These are phyloP conservation scores for Pygoscelis antarcticus DNA, from an alignment of 2,113 vertebrate species.

Conservation along the genomic window DNA sequence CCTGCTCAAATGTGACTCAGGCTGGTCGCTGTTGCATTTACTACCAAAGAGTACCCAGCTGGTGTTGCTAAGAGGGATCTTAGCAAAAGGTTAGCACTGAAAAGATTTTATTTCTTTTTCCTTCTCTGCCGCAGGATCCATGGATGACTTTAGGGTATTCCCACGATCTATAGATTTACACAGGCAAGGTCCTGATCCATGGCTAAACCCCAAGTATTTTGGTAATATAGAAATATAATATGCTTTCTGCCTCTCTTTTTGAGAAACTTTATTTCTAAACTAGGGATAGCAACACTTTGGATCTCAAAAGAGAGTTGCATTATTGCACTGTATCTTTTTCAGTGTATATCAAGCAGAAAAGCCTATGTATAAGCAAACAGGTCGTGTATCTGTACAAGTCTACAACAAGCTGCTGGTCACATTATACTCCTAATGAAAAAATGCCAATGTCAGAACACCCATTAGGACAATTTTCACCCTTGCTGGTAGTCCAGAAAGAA, in stretches of 20 bases:
- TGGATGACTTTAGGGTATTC: neutral
- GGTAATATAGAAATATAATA: neutral
- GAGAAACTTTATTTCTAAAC: neutral
- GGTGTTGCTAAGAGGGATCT: neutral
- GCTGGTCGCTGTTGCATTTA: neutral
- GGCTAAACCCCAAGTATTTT: neutral
- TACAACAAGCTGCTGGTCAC: neutral
- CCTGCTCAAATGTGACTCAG: neutral
- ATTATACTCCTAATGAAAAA: neutral
- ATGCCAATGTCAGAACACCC: neutral
- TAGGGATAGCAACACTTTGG: neutral
- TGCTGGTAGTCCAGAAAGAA: neutral
- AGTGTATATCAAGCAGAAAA: neutral
- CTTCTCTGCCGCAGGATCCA: neutral
- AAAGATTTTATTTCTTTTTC: neutral
- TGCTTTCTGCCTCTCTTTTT: neutral
- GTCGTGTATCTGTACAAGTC: neutral
- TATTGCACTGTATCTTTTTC: neutral
- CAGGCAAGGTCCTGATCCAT: neutral
- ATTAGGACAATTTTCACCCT: neutral
- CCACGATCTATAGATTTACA: neutral
- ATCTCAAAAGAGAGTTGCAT: neutral
- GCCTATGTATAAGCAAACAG: neutral
- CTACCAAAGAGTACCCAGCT: neutral
- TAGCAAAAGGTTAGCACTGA: neutral